Evolutionary conservation across 92 coral and sea anemone genomes (phyloP), one percentile per base, ranked within the genome.

Genomic region (Epizoanthus rinbou): DNA sequence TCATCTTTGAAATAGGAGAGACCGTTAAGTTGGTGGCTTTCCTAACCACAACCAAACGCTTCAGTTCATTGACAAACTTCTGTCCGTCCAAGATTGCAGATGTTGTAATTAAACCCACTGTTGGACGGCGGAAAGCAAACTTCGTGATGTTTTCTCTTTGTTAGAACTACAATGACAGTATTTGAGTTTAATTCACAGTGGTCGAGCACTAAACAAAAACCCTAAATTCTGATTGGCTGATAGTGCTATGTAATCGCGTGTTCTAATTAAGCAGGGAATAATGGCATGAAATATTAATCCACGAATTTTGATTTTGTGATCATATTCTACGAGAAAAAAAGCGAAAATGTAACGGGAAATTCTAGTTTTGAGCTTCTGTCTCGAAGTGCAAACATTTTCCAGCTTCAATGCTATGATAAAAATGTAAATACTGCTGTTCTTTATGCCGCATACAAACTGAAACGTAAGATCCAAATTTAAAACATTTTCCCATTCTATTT

Each of bases 151-250:
- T 78, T 78, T 78, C 47, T 33, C 39, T 60, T 78, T 78, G 82
- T 78, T 78, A 60, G 37, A 4, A 3, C 52, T 59, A 78, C 82
- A 78, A 78, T 78, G 65, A 69, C 59, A 62, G 82, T 78, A 78
- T 78, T 78, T 78, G 82, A 78, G 82, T 78, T 78, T 78, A 21
- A 78, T 78, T 78, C 82, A 62, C 82, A 78, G 82, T 78, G 82
- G 72, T 62, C 82, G 18, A 22, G 82, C 71, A 60, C 70, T 21
- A 63, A 57, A 78, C 82, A 78, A 78, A 78, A 66, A 6, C 53
- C 57, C 19, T 22, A 43, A 19, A 7, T 21, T 59, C 82, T 78
- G 82, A 78, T 78, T 78, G 82, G 82, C 50, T 19, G 41, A 41
- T 22, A 63, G 39, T 60, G 15, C 57, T 78, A 78, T 78, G 82